These are phyloP conservation scores for Oostethus manadensis DNA, from an alignment of 2,113 vertebrate genomes.

Conservation along the genomic window DNA sequence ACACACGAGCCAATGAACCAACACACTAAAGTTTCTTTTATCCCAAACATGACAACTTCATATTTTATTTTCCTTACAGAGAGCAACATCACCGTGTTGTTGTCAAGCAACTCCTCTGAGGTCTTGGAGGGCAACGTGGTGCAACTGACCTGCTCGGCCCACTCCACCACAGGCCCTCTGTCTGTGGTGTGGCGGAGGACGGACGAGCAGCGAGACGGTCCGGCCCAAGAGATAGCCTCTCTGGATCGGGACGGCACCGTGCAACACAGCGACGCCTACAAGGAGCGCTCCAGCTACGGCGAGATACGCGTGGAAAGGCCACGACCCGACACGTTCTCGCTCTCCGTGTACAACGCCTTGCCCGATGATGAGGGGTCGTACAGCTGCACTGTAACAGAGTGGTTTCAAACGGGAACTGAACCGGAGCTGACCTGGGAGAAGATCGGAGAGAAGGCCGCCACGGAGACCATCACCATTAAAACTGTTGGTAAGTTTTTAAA, in stretches of 20 bases:
- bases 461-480: conserved; percentile 78
- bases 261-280: conserved; percentile 75
- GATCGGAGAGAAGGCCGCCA: conserved; percentile 78
- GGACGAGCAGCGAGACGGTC: conserved; percentile 72
- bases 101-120: conserved; percentile 81
- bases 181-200: conserved; percentile 83
- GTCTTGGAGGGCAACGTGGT: conserved; percentile 86
- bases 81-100: conserved; percentile 87
- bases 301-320: conserved; percentile 84
- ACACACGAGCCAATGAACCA: too few relatives aligned
- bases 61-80: conserved; percentile 63
- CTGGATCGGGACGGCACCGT: conserved; percentile 84
- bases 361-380: conserved; percentile 88
- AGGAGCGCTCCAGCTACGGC: conserved; percentile 83
- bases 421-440: conserved; percentile 84
- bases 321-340: conserved; percentile 73
- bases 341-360: conserved; percentile 84
- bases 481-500: conserved; percentile 81
- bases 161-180: conserved; percentile 74
- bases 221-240: conserved; percentile 76
- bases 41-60: too few relatives aligned
- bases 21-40: too few relatives aligned
- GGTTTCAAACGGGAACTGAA: conserved; percentile 69
- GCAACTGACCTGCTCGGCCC: conserved; percentile 80
- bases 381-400: conserved; percentile 83